phyloP scores from a whole-genome alignment of 2,888 invertebrate genomes.

The Cryptus armator region DNA sequence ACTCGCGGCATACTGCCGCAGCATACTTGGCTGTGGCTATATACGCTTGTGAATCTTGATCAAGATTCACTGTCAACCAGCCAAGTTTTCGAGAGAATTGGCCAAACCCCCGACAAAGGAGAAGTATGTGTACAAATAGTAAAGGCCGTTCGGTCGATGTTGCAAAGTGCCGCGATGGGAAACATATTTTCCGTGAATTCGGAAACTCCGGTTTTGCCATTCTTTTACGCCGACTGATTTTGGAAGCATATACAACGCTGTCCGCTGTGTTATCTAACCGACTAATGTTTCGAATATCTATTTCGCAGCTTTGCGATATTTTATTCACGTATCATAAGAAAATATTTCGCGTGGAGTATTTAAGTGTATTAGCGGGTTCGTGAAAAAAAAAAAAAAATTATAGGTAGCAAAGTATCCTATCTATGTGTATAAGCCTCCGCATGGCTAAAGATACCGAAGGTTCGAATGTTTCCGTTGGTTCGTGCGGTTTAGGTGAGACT shows the following conservation, averaged over 20 bases:
- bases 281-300: background rate
- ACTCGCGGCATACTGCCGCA: slow-evolving; percentile 8
- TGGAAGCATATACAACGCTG: background rate
- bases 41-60: slow-evolving; percentile 45
- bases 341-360: background rate
- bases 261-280: background rate
- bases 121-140: slow-evolving; percentile 30
- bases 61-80: slow-evolving; percentile 53
- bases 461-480: slow-evolving; percentile 41
- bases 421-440: slow-evolving; percentile 9
- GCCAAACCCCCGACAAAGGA: slow-evolving; percentile 19
- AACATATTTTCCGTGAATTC: slow-evolving; percentile 38
- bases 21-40: slow-evolving; percentile 39
- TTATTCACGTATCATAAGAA: background rate
- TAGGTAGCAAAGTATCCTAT: background rate
- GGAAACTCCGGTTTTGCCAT: background rate
- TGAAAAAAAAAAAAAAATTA: slow-evolving; percentile 15
- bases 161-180: slow-evolving; percentile 20
- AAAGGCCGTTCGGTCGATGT: slow-evolving; percentile 21
- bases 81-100: slow-evolving; percentile 32
- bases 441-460: slow-evolving; percentile 2
- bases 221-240: background rate
- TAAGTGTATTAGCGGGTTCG: background rate
- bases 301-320: background rate
- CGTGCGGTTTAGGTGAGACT: slow-evolving; percentile 47